These are phyloP conservation scores for Isurus oxyrinchus DNA, from an alignment of 2,113 vertebrate genomes.

Conservation along the genomic window DNA sequence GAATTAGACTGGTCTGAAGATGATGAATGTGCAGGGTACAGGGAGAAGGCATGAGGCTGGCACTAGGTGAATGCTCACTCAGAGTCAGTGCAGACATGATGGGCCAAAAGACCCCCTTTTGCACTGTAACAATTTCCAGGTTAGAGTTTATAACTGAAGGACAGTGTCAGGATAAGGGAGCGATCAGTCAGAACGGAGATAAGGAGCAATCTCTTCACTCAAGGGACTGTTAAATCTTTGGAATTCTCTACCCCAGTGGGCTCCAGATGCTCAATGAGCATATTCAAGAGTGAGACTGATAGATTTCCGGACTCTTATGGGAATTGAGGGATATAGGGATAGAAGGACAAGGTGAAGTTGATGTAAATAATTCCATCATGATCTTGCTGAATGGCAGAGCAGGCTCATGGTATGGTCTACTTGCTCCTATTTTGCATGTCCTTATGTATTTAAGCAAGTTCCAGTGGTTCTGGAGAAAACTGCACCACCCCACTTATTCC, in stretches of 20 bases:
- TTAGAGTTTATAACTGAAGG: neutral
- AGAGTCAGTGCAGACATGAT: no score
- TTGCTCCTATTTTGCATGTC: neutral
- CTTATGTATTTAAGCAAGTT: neutral
- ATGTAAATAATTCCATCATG: neutral
- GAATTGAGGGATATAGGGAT: neutral
- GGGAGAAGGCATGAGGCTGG: no score
- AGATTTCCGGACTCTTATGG: neutral
- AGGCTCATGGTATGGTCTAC: neutral
- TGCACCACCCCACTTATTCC: neutral
- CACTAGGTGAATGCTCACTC: no score
- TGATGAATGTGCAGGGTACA: no score
- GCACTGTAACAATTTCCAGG: neutral
- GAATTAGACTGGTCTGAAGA: no score
- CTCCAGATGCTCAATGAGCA: neutral
- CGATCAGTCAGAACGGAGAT: neutral
- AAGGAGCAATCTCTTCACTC: neutral
- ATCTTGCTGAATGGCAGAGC: neutral
- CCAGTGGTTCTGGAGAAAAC: neutral
- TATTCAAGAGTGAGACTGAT: neutral
- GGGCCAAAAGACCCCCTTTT: no score
- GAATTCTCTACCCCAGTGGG: neutral
- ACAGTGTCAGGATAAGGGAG: neutral
- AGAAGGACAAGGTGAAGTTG: neutral
- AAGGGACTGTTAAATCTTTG: neutral